Conservation (phyloP, 2,888 invertebrate species). For the Tetragonula carbonaria region DNA sequence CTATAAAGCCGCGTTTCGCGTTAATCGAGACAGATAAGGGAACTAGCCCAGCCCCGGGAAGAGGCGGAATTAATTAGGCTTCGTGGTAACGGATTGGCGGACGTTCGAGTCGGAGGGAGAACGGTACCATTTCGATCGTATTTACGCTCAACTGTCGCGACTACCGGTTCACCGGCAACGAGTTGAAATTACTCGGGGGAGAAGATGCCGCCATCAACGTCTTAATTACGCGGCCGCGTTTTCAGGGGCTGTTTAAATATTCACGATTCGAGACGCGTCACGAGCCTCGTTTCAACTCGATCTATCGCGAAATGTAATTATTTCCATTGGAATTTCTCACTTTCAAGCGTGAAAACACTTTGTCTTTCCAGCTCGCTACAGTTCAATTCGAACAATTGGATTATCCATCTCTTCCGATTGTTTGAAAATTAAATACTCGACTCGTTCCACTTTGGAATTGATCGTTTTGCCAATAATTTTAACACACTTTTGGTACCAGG, state of each 20-base stretch:
- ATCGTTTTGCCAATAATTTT: background rate
- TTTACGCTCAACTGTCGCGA: conserved; percentile 64
- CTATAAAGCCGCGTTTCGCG: conserved; percentile 67
- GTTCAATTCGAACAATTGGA: too few species aligned
- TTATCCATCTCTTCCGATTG: too few species aligned
- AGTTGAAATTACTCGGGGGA: conserved; percentile 64
- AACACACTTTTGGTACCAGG: background rate
- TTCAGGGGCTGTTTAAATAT: conserved; percentile 16
- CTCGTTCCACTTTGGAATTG: background rate
- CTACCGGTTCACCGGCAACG: conserved; percentile 50
- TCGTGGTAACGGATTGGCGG: conserved; percentile 63
- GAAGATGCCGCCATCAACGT: conserved; percentile 58
- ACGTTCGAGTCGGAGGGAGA: conserved; percentile 56
- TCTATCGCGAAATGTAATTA: background rate
- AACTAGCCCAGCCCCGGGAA: conserved; percentile 59
- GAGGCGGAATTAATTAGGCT: conserved; percentile 74
- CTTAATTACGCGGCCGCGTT: conserved; percentile 64
- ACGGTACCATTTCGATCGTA: conserved; percentile 66
- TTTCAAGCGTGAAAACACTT: too few species aligned
- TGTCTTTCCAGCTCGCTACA: too few species aligned
- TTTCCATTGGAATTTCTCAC: too few species aligned
- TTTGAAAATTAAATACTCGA: background rate
- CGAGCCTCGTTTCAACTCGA: background rate
- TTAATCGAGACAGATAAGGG: conserved; percentile 72
- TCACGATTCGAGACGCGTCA: background rate